Conservation (phyloP, 2,113 vertebrate genomes). For the Micronisus gabar region DNA sequence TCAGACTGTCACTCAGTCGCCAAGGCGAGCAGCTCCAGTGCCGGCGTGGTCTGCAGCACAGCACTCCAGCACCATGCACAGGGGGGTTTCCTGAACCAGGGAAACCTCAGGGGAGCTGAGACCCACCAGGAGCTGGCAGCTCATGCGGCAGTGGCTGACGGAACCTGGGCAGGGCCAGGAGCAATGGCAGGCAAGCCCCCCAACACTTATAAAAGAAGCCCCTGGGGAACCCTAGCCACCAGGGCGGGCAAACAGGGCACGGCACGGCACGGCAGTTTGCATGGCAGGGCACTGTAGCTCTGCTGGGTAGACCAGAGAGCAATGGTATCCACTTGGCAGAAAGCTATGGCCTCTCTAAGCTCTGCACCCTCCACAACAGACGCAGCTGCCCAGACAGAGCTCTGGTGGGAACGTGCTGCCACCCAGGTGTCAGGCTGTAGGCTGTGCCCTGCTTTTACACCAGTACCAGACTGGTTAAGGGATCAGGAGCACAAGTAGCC, state of each 20-base stretch:
- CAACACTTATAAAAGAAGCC: no score
- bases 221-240: background rate
- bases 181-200: no score
- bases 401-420: no score
- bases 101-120: background rate
- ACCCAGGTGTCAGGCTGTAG: no score
- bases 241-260: background rate
- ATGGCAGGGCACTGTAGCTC: background rate
- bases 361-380: no score
- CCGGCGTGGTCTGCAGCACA: no score
- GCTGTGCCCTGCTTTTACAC: no score
- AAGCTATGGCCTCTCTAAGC: no score
- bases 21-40: background rate
- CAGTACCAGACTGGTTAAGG: no score
- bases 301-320: background rate
- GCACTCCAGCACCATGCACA: background rate
- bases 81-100: fast-evolving
- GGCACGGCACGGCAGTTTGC: fast-evolving
- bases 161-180: background rate
- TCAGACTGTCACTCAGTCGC: background rate
- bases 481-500: background rate
- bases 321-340: background rate
- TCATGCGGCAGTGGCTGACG: fast-evolving
- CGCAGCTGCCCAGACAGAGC: no score
- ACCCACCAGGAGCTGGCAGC: background rate